Evolutionary conservation across 1,140 invertebrate genomes (phyloP).

Genomic region (Drosophila kepulauana): DNA sequence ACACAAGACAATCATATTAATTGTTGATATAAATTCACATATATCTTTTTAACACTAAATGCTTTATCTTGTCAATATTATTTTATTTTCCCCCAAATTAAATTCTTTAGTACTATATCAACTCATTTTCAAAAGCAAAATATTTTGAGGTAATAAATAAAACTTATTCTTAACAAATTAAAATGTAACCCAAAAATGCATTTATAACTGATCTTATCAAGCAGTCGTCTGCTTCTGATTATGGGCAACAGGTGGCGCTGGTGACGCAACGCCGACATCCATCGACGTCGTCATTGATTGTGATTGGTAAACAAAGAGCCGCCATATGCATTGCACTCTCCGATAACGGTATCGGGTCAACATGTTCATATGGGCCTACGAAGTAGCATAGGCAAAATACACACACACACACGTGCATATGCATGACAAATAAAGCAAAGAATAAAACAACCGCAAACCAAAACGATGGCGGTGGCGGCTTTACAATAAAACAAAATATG

Average conservation of each 20-base stretch:
- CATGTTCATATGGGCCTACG: neutral
- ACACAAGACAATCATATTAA: slow-evolving; percentile 13
- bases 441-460: slow-evolving; percentile 12
- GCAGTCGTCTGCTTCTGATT: neutral
- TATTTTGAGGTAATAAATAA: no score
- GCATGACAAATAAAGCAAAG: slow-evolving; percentile 26
- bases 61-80: no score
- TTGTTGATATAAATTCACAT: neutral
- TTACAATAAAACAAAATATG: slow-evolving; percentile 18
- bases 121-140: no score
- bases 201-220: slow-evolving; percentile 2
- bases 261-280: slow-evolving; percentile 33
- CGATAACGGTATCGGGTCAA: slow-evolving; percentile 16
- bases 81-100: no score
- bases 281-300: slow-evolving; percentile 18
- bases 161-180: no score
- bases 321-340: slow-evolving; percentile 9
- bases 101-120: no score
- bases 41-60: no score
- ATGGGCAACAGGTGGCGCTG: slow-evolving; percentile 44
- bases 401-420: neutral
- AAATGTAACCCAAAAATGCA: neutral
- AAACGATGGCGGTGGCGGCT: slow-evolving; percentile 17
- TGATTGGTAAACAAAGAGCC: slow-evolving; percentile 21
- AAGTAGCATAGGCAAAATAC: slow-evolving; percentile 6